Conservation (phyloP, 2,113 vertebrate genomes). For the Todiramphus saurophagus region DNA sequence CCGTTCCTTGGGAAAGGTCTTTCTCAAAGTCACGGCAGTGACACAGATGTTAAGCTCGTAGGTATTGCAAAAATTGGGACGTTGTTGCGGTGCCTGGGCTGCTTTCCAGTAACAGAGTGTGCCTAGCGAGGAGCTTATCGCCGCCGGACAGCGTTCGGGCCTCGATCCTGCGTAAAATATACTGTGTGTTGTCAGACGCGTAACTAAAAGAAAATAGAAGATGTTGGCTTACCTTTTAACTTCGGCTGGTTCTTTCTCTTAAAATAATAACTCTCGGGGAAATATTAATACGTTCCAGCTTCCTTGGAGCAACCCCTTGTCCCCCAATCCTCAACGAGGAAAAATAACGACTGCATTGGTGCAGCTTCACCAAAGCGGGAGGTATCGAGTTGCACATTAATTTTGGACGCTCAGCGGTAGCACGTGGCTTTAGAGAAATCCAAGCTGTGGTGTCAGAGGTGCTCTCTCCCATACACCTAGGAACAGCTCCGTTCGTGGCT, state of each 20-base stretch:
- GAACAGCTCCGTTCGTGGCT: not conserved
- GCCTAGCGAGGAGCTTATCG: not conserved
- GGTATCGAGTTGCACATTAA: not conserved
- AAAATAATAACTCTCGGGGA: conserved; percentile 34
- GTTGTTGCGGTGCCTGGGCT: not conserved
- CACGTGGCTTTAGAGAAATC: not conserved
- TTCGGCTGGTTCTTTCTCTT: not conserved
- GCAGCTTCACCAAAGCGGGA: not conserved
- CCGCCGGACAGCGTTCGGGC: rapidly evolving
- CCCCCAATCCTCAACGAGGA: not conserved
- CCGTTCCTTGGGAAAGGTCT: not conserved
- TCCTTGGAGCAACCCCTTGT: not conserved
- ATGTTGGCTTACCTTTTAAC: conserved; percentile 42
- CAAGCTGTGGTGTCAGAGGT: not conserved
- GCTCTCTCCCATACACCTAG: not conserved
- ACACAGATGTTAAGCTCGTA: not conserved
- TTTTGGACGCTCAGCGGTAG: not conserved
- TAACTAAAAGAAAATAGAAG: conserved; percentile 11
- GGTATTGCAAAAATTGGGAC: not conserved
- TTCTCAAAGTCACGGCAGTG: not conserved
- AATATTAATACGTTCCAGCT: conserved; percentile 57
- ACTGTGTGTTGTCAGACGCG: not conserved
- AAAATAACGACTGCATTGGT: conserved; percentile 1
- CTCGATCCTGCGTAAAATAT: not conserved
- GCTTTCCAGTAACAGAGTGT: not conserved